These are phyloP conservation scores for Threskiornis aethiopicus DNA, from an alignment of 2,797 vertebrate genomes.

Conservation along the genomic window DNA sequence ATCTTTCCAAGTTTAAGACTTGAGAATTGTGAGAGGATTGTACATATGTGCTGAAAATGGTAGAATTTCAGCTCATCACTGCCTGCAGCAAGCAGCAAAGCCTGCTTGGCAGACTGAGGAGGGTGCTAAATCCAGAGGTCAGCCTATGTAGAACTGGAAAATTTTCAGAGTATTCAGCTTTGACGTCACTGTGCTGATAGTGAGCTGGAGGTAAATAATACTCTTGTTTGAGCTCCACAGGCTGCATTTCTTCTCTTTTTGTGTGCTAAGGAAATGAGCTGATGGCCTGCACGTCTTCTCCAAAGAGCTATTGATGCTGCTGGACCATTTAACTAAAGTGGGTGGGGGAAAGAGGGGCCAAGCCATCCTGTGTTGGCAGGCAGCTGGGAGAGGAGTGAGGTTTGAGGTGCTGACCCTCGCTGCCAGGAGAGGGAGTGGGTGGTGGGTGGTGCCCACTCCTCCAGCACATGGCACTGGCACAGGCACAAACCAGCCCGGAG, in stretches of 20 bases:
- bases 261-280: background rate
- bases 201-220: background rate
- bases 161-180: background rate
- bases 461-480: background rate
- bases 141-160: background rate
- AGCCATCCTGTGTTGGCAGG: background rate
- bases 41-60: rapidly evolving
- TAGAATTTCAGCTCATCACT: rapidly evolving
- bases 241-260: background rate
- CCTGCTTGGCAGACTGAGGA: too few relatives aligned
- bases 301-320: background rate
- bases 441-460: background rate
- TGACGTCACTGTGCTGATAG: background rate
- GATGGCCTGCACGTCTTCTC: background rate
- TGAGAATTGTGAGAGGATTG: background rate
- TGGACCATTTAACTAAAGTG: background rate
- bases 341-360: background rate
- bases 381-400: background rate
- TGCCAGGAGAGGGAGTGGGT: background rate
- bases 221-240: background rate
- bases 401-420: rapidly evolving
- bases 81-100: background rate
- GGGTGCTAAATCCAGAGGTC: background rate
- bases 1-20: background rate
- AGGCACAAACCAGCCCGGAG: background rate